Base-by-base conservation (phyloP, 1,140 invertebrate species). In the Coptotermes formosanus region DNA sequence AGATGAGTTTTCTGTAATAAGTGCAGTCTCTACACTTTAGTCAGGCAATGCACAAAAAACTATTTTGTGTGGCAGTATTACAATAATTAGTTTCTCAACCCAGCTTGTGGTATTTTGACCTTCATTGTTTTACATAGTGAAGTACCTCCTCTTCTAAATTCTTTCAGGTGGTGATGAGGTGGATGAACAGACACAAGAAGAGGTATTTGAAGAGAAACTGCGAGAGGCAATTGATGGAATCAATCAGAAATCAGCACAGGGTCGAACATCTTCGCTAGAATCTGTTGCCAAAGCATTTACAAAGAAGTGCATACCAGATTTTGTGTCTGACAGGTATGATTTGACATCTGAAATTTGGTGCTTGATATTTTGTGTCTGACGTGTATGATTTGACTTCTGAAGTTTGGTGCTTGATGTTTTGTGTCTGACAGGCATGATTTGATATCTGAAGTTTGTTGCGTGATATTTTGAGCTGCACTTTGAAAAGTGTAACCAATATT, bases 161-260 rank as follows among this genome's bases (percentile, higher is more conserved):
- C 12, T 55, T 59, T n/a, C 48, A 86, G 85, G 85, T 23, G 45
- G 85, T 82, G 93, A 93, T 82, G 93, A 93, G 84, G 91, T 92
- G 69, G 93, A 93, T 82, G 94, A 94, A 85, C 89, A 93, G 21
- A 91, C 92, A 84, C 91, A 92, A 87, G 92, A 93, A 87, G 97
- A 98, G 89, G 93, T 95, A 75, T 95, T 97, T 89, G 97, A 99
- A 91, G 97, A 98, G 84, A 97, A 98, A 91, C 91, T 99, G 30
- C 93, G 94, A 43, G 96, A 98, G 89, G 94, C 95, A 0, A 94
- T 99, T 82, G 98, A 99, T 90, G 95, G 95, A 45, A 91, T 97
- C 14, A 94, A 94, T 6, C 95, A 98, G 87, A 97, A 98, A 89
- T 97, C 97, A 87, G 94, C 95, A 3, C 96, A 97, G 88, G 95